Base-by-base conservation (phyloP, 23 tunicate genomes). In the Aplidium turbinatum region DNA sequence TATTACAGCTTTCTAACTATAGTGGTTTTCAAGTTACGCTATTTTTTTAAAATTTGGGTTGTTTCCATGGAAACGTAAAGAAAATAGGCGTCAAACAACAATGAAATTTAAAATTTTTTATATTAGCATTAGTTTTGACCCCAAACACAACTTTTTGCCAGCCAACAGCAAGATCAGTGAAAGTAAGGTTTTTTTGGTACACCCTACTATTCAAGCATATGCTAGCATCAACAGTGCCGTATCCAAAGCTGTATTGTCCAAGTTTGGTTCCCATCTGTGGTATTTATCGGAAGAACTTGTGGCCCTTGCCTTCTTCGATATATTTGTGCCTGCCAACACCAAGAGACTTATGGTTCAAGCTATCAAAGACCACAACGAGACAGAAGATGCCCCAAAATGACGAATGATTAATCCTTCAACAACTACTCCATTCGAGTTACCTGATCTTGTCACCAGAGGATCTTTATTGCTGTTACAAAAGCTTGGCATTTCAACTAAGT, bases 121-220 rank as follows among this genome's bases (percentile, higher is more conserved):
- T n/a, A n/a, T n/a, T n/a, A n/a, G n/a, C n/a, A n/a, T n/a, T n/a
- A n/a, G n/a, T n/a, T n/a, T n/a, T n/a, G n/a, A n/a, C n/a, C n/a
- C n/a, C n/a, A n/a, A n/a, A n/a, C n/a, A n/a, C n/a, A n/a, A n/a
- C n/a, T n/a, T n/a, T n/a, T n/a, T n/a, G n/a, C n/a, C n/a, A n/a
- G n/a, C n/a, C n/a, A n/a, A n/a, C n/a, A n/a, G n/a, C n/a, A n/a
- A n/a, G n/a, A n/a, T n/a, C n/a, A n/a, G n/a, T n/a, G n/a, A n/a
- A n/a, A n/a, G n/a, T n/a, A n/a, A n/a, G n/a, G n/a, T n/a, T n/a
- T n/a, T n/a, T n/a, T n/a, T n/a, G n/a, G n/a, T n/a, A n/a, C n/a
- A n/a, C n/a, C n/a, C n/a, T n/a, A n/a, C n/a, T n/a, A n/a, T 60
- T 60, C 67, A 60, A 60, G 67, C 34, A 60, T 29, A 60, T 60